Evolutionary conservation across 1,140 invertebrate species (phyloP).

Genomic region (Scaptomyza pallida): DNA sequence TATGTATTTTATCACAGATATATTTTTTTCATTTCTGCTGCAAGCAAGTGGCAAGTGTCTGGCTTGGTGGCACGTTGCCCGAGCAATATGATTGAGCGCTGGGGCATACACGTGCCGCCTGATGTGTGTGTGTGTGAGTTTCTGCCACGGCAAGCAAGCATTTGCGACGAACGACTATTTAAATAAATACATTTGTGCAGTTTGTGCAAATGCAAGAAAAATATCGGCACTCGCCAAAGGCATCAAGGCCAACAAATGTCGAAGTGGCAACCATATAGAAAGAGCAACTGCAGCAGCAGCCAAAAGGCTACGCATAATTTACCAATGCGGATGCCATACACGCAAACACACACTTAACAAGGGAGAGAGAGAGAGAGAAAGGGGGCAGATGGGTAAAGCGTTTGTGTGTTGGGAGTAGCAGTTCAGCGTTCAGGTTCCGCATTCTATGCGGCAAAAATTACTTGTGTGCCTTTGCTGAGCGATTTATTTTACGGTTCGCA

Average conservation of each 20-base stretch:
- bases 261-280: constrained; percentile 14
- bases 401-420: constrained; percentile 13
- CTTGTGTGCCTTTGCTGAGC: constrained; percentile 64
- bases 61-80: constrained; percentile 31
- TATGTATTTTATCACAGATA: constrained; percentile 17
- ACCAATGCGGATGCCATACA: constrained; percentile 38
- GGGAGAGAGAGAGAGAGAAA: too few species aligned
- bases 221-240: constrained; percentile 57
- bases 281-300: constrained; percentile 31
- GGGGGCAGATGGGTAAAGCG: not conserved
- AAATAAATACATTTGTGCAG: constrained; percentile 75
- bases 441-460: constrained; percentile 59
- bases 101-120: constrained; percentile 52
- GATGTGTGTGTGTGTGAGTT: too few species aligned
- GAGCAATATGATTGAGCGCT: constrained; percentile 73
- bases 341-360: not conserved
- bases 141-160: constrained; percentile 62
- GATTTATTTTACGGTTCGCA: constrained; percentile 73
- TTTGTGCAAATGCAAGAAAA: constrained; percentile 42
- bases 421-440: constrained; percentile 16
- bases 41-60: constrained; percentile 14
- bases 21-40: constrained; percentile 6
- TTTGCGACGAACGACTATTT: constrained; percentile 56
- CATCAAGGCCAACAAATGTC: constrained; percentile 69
- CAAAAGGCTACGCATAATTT: constrained; percentile 70